phyloP scores from a whole-genome alignment of 1,140 invertebrate species.

The Zeugodacus cucurbitae region DNA sequence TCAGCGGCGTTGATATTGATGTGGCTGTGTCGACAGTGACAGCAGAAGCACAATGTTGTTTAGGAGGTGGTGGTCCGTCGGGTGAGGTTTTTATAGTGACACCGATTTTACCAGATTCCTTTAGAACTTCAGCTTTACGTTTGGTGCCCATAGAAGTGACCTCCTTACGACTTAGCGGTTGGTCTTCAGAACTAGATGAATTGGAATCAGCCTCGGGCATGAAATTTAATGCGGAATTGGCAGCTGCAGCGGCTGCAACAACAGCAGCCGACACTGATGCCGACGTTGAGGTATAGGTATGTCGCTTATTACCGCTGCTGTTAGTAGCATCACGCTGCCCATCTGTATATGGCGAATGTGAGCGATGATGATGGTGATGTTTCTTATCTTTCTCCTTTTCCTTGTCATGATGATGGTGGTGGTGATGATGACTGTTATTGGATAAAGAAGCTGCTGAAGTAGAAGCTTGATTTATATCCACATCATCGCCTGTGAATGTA shows the following conservation, averaged over 20 bases:
- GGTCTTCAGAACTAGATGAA: constrained; percentile 64
- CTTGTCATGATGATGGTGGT: constrained; percentile 47
- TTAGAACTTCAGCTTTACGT: constrained; percentile 84
- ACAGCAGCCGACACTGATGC: constrained; percentile 54
- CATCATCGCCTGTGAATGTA: constrained; percentile 67
- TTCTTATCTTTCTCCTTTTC: constrained; percentile 43
- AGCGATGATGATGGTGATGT: constrained; percentile 55
- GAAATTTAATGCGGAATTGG: constrained; percentile 53
- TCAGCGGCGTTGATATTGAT: constrained; percentile 59
- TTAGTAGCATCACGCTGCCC: constrained; percentile 48
- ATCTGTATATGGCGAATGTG: constrained; percentile 54
- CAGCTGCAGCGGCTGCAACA: constrained; percentile 40
- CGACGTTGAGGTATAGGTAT: constrained; percentile 48
- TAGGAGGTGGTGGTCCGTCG: constrained; percentile 71
- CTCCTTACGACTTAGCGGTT: constrained; percentile 53
- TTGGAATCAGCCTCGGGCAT: constrained; percentile 60
- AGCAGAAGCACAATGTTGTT: constrained; percentile 57
- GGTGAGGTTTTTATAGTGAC: constrained; percentile 85
- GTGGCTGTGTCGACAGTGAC: constrained; percentile 53
- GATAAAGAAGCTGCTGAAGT: constrained; percentile 47
- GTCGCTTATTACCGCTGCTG: constrained; percentile 46
- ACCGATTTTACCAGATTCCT: constrained; percentile 88
- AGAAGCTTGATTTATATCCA: constrained; percentile 50
- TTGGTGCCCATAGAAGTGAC: constrained; percentile 71
- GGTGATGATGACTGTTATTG: constrained; percentile 36